Base-by-base conservation (phyloP, 2,888 invertebrate genomes). In the Corythucha ciliata region DNA sequence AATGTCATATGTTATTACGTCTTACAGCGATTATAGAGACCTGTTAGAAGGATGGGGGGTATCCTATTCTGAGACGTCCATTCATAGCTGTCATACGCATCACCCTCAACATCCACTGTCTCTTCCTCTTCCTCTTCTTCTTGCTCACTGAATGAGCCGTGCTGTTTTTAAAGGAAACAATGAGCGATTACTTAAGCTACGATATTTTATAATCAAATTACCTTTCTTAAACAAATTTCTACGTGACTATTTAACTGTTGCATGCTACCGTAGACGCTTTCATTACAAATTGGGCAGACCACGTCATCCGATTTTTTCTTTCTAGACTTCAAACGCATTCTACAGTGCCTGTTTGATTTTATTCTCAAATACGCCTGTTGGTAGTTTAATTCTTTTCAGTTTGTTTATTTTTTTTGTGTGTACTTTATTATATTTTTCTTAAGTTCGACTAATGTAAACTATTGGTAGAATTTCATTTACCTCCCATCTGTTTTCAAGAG, bases 61-160 rank as follows among this genome's bases (percentile, higher is more conserved):
- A 87, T 79, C 52, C 92, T 71, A 64, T 85, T 83, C 67, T 91
- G 84, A 0, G 90, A 90, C 24, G 90, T 88, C 92, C 92, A 92
- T 65, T 86, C 84, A 68, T 92, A 93, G 65, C 90, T 90, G 59
- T 90, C 84, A 59, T 72, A 72, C 40, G 61, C 67, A 57, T 74
- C 74, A 18, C 70, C 69, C 60, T 73, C 69, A 32, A 80, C 82
- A 71, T 84, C 85, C 1, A 85, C 85, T 68, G 88, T 89, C 52
- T 88, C 87, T 53, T 81, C 82, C 63, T 84, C 85, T 56, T 80
- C 79, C 65, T 85, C 85, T 57, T 80, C 80, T 54, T 77, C 75
- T 8, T 54, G 57, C 18, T 52, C 54, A n/a, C n/a, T n/a, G n/a
- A n/a, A n/a, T n/a, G n/a, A n/a, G n/a, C n/a, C n/a, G n/a, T n/a